Conservation (phyloP, 2,113 vertebrate genomes). For the Hypanus sabinus region DNA sequence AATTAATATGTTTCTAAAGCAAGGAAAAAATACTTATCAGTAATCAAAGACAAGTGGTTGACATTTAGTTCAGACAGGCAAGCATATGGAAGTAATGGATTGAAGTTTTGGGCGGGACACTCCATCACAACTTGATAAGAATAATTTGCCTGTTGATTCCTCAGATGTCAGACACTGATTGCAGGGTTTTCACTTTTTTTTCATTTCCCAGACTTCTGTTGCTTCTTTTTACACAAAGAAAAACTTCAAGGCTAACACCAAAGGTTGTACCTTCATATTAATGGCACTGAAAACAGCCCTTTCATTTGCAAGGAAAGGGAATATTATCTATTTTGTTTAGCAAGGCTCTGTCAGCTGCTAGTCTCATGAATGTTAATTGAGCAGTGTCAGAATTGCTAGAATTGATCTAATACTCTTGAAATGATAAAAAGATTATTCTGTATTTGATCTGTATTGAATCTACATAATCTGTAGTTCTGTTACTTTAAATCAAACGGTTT, state of each 20-base stretch:
- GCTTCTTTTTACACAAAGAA: too few species aligned
- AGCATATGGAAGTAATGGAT: too few species aligned
- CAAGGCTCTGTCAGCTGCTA: background rate
- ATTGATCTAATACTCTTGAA: background rate
- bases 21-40: background rate
- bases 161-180: too few species aligned
- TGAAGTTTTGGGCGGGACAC: too few species aligned
- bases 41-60: too few species aligned
- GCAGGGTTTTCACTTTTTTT: too few species aligned
- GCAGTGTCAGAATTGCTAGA: background rate
- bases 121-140: too few species aligned
- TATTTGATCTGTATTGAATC: background rate
- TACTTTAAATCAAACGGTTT: background rate
- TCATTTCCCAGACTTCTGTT: too few species aligned
- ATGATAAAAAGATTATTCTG: slow-evolving; percentile 8
- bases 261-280: too few species aligned
- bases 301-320: background rate
- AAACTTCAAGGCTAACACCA: too few species aligned
- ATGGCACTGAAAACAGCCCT: background rate
- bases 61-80: too few species aligned
- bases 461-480: background rate
- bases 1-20: background rate
- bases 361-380: slow-evolving; percentile 8
- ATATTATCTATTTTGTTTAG: background rate
- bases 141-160: too few species aligned